Evolutionary conservation across 2,113 vertebrate genomes (phyloP), one percentile per base, ranked within the genome.

Genomic region (Heteronetta atricapilla): DNA sequence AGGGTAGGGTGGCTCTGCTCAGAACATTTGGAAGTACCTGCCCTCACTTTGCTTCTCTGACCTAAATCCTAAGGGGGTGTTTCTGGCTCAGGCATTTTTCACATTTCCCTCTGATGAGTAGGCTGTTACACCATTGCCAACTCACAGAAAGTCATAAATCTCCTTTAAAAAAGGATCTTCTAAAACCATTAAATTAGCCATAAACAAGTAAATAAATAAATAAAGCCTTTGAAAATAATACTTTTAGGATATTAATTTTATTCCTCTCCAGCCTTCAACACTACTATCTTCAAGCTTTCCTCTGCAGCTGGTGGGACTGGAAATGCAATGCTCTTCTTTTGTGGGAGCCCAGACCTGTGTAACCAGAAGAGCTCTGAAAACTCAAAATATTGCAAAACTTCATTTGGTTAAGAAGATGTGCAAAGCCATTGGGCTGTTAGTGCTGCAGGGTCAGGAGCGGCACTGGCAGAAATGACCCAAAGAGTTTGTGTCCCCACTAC

Each of bases 321-420:
- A 38, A 53, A 52, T 48, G n/a, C 19, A 33, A 7, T 0, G 1
- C n/a, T 4, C 0, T 0, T 14, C 68, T 40, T 23, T 7, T 20
- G 38, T 13, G 18, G 29, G 20, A 87, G 26, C 59, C 13, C 1
- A 2, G 13, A 58, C 50, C 44, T 69, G 56, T 0, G 0, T 64
- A 93, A 86, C 19, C 31, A 53, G 33, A 58, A 25, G 14, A 55
- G 25, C 59, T 66, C 21, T 3, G 11, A 36, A 86, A 64, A 26
- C 16, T 13, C 13, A 31, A 18, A 70, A 44, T 69, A 23, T 36
- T 77, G 36, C 79, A 77, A 86, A 88, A 60, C 33, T 66, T 25
- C 2, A 15, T 38, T 16, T n/a, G 36, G 21, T 52, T n/a, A 25
- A 58, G 59, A 48, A 33, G 26, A 34, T 26, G 23, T 40, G 55